Evolutionary conservation across 2,797 vertebrate species (phyloP).

Genomic region (Cossypha polioptera): DNA sequence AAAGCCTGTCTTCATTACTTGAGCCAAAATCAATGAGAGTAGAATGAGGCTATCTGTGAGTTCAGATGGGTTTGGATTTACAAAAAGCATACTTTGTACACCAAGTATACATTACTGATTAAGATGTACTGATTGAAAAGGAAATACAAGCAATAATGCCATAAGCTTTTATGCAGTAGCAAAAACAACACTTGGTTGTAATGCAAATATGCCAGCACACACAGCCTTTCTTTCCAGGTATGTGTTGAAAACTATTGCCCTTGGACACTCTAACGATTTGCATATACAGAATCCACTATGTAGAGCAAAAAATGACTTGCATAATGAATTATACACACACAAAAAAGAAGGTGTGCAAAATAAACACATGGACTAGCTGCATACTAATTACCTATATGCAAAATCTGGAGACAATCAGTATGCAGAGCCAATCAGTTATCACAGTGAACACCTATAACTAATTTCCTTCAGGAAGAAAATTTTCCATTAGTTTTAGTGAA

Average conservation of each 20-base stretch:
- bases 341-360: conserved; percentile 55
- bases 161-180: not conserved
- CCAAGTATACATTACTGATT: not conserved
- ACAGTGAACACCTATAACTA: conserved; percentile 53
- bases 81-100: not conserved
- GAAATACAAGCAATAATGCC: conserved; percentile 5
- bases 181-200: not conserved
- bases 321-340: conserved; percentile 22
- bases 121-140: conserved; percentile 1
- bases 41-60: not conserved
- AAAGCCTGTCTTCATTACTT: not conserved
- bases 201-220: conserved; percentile 30
- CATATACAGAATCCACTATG: conserved; percentile 17
- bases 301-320: conserved; percentile 29
- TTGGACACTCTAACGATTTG: conserved; percentile 43
- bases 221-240: conserved; percentile 2
- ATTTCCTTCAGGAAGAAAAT: conserved; percentile 61
- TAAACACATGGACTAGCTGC: conserved; percentile 54
- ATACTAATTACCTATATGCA: conserved; percentile 55
- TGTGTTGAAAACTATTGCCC: conserved; percentile 45
- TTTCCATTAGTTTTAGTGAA: conserved; percentile 62
- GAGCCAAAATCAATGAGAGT: not conserved
- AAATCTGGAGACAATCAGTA: conserved; percentile 38
- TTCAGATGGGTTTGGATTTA: not conserved
- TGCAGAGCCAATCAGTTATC: conserved; percentile 60